Evolutionary conservation across 2,113 vertebrate species (phyloP), one percentile per base, ranked within the genome.

Genomic region (Vulpes ferrilata): DNA sequence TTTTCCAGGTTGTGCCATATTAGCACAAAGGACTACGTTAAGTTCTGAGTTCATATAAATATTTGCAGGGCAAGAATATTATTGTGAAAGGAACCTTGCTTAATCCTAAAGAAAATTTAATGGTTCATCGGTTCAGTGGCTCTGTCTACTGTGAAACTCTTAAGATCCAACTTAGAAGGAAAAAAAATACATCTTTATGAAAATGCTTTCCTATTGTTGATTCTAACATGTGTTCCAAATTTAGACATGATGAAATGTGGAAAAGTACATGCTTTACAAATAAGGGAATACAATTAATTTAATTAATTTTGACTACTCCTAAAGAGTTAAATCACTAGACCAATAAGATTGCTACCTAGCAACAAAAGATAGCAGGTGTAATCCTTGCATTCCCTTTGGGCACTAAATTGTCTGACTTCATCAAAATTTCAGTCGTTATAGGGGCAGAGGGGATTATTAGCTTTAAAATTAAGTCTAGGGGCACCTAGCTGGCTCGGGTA

Each of bases 41-140:
- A 90, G 43, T 90, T 95, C 43, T 93, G 19, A 64, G 25, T 87
- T 96, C 65, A 94, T 38, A 35, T 94, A 71, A 74, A 20, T 64
- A 78, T 73, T 83, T 92, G 16, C 35, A 94, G 78, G 30, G 16
- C n/a, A 78, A 65, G 59, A 76, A 65, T 57, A 25, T 87, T 69
- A n/a, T 60, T 73, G 25, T 93, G 60, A 94, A 67, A 92, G 30
- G 59, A 90, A 22, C 15, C n/a, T 64, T 67, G 65, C 17, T 85
- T 92, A 64, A 23, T 92, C 27, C 27, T 43, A 78, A 51, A 86
- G 55, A 62, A 93, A 35, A 13, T 62, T 69, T 35, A 23, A 51
- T 69, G 60, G 90, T 90, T 93, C 11, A 0, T 88, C 90, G 74
- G 11, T 27, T 83, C 32, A 67, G 53, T 20, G 55, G 38, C 25